Base-by-base conservation (phyloP, 2,888 invertebrate species). In the Prenolepis imparis region DNA sequence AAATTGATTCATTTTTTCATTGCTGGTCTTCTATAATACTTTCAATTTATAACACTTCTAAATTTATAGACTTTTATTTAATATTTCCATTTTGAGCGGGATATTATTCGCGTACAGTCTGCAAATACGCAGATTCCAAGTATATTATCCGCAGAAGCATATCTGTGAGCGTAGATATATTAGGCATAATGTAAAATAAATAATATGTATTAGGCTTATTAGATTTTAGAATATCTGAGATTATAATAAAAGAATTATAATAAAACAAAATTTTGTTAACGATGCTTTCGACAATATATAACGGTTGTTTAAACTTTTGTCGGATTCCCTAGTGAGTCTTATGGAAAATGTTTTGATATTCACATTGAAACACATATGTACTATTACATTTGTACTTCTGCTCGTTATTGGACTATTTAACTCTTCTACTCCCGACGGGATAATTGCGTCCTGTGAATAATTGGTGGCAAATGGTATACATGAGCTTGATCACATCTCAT, bases 381-480 rank as follows among this genome's bases (percentile, higher is more conserved):
- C 24, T 66, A 48, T 64, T 36, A 66, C 36, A 75, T 64, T 21
- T 21, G 15, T 66, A 66, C 66, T 36, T 48, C 48, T 21, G 48
- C 66, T 64, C 24, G 74, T 64, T 66, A 66, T 75, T 75, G 66
- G 74, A 48, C 64, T 64, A 48, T 66, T 75, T 48, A 75, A 75
- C 74, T 66, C 66, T 75, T 66, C 36, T 75, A 64, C 24, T 66
- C 48, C 21, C 66, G 36, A 66, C 21, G 48, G 74, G 24, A 48
- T 74, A 64, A 74, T 75, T 66, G 36, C 74, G 21, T 75, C 66
- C 44, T 36, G 66, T 75, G 66, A 75, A 64, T 75, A 75, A 75
- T 75, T 75, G 66, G 24, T 36, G 74, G 64, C 48, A 74, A 74
- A 64, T 32, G 74, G 12, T 61, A 73, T 24, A 73, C 28, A n/a